Conservation (phyloP, 2,797 vertebrate genomes). For the Chiroxiphia lanceolata region DNA sequence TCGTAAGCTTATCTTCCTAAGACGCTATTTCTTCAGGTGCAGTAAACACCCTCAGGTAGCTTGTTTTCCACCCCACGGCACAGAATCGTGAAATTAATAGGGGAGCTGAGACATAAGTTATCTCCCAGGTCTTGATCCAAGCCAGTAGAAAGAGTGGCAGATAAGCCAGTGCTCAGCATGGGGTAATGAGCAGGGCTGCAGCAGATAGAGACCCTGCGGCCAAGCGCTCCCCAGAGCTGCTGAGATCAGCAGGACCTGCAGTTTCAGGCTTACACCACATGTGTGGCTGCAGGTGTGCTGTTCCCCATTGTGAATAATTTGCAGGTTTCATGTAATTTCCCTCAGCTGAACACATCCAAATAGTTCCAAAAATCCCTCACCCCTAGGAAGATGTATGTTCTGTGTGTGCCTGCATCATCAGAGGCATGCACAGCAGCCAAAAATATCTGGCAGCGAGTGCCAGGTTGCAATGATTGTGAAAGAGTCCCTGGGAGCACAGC, state of each 20-base stretch:
- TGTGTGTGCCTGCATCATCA: background rate
- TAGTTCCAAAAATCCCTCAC: background rate
- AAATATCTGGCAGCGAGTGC: rapidly evolving
- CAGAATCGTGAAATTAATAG: no score
- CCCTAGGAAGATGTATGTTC: background rate
- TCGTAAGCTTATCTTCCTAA: background rate
- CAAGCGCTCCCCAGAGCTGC: background rate
- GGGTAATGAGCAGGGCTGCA: background rate
- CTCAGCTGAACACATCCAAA: background rate
- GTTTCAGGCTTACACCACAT: background rate
- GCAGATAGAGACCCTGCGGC: background rate
- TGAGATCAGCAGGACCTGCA: background rate
- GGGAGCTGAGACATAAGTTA: background rate
- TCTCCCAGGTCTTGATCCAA: background rate
- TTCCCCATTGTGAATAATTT: background rate
- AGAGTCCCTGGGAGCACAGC: background rate
- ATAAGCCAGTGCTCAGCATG: background rate
- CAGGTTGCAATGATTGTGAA: background rate
- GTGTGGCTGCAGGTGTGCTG: rapidly evolving
- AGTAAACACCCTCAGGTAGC: background rate
- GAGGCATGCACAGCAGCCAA: background rate
- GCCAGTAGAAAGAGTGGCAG: background rate
- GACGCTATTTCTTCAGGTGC: background rate
- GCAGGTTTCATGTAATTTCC: background rate
- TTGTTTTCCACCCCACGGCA: background rate